Evolutionary conservation across 2,797 vertebrate genomes (phyloP).

Genomic region (Rhabdomys pumilio): DNA sequence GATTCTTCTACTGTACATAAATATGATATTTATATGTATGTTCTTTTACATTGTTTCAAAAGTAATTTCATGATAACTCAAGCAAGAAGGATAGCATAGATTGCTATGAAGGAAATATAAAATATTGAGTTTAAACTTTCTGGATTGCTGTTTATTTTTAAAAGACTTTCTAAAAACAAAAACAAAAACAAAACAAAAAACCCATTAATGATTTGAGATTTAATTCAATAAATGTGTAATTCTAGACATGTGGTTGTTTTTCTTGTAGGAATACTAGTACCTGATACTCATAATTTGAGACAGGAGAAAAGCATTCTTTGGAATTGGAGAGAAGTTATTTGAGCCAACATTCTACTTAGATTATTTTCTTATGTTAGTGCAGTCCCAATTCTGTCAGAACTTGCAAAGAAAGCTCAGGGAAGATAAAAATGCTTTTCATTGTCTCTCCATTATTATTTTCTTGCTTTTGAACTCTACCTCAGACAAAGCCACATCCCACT

Average conservation of each 20-base stretch:
- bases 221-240: not conserved
- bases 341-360: constrained; percentile 68
- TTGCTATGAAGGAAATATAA: constrained; percentile 12
- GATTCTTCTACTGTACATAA: not conserved
- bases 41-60: constrained; percentile 5
- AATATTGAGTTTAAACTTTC: not conserved
- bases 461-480: constrained; percentile 16
- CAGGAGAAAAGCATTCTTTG: constrained; percentile 57
- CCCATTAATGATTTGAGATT: not conserved
- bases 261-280: not conserved
- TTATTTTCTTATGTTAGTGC: not conserved
- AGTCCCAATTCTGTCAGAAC: constrained; percentile 48
- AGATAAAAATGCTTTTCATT: constrained; percentile 7
- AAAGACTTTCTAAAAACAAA: not conserved
- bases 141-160: not conserved
- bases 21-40: not conserved
- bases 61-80: not conserved
- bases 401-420: not conserved
- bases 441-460: not conserved
- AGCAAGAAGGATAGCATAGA: not conserved
- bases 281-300: not conserved
- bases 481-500: constrained; percentile 10
- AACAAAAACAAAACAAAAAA: not conserved
- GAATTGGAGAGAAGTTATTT: constrained; percentile 25
- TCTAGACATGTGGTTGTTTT: not conserved